Conservation (phyloP, 2,888 invertebrate species). For the Polyommatus icarus region DNA sequence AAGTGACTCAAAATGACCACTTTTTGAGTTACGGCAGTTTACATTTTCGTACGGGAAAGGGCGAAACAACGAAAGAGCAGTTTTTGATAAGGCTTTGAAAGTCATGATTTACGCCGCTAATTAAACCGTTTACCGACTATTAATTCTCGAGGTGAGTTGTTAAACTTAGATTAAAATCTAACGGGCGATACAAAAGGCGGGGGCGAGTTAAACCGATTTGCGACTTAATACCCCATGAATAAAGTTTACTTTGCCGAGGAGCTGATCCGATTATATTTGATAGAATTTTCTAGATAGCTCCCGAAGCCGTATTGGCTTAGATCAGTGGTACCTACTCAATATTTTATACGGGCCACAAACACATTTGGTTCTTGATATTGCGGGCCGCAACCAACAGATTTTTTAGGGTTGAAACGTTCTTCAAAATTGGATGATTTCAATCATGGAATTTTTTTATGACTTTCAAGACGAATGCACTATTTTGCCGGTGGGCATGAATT, state of each 20-base stretch:
- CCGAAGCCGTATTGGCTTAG: neutral
- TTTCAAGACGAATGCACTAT: no score
- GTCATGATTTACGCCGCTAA: neutral
- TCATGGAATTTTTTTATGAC: no score
- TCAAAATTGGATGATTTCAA: no score
- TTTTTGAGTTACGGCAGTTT: no score
- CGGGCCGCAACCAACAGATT: no score
- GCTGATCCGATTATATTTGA: slow-evolving; percentile 16
- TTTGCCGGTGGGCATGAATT: no score
- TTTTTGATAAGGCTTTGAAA: neutral
- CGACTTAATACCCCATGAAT: neutral
- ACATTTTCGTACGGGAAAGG: neutral
- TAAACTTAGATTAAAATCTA: slow-evolving; percentile 30
- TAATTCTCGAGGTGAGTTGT: slow-evolving; percentile 14
- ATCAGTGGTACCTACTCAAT: no score
- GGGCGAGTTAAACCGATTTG: neutral
- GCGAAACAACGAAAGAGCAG: neutral
- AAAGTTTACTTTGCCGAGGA: neutral
- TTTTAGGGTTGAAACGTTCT: no score
- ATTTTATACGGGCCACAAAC: no score
- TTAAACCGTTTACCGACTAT: slow-evolving; percentile 14
- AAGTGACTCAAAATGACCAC: no score
- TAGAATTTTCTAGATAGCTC: slow-evolving; percentile 12
- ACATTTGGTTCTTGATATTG: no score
- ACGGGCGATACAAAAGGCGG: slow-evolving; percentile 21